Base-by-base conservation (phyloP, 2,797 vertebrate genomes). In the Enteromius viviparus region DNA sequence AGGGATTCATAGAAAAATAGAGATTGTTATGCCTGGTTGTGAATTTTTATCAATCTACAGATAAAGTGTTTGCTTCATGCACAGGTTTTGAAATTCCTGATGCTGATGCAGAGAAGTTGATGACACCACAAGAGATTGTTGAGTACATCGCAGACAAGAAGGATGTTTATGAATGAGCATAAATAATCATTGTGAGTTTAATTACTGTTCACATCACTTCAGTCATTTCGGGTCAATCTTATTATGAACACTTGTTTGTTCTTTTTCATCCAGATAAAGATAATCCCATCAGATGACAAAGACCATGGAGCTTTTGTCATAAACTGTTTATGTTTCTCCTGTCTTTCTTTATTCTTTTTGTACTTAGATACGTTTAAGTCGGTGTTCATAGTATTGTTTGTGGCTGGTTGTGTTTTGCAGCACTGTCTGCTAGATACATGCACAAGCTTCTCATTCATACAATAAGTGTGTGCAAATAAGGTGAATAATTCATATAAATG, bases 21-120 rank as follows among this genome's bases (percentile, higher is more conserved):
- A 3, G 26, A 51, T 72, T 29, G 3, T 74, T 74, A 3, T 19
- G 3, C 1, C 49, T 6, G 12, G 5, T 55, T 75, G 15, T 29
- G 21, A 47, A 49, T 29, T 14, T 71, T 14, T 15, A 71, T 62
- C 2, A 6, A 49, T 49, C 42, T 14, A n/a, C 71, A 19, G 12
- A 76, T 76, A 3, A 21, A 55, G 21, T 55, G 23, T 66, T 47
- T 66, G 11, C 3, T 15, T 15, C 10, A 3, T 65, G 17, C 47
- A 70, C 86, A 96, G 96, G 96, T 1, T 96, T 96, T 90, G 96
- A 96, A 90, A 96, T 96, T 88, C 96, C 96, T 9, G 96, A 96
- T 0, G 91, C 82, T 64, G 95, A 96, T 60, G 96, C 94, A 2
- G 96, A 96, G 84, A 96, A 96, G 89, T 81, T 96, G 83, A 95